phyloP scores from a whole-genome alignment of 2,888 invertebrate genomes.

The Harpalus rufipes region DNA sequence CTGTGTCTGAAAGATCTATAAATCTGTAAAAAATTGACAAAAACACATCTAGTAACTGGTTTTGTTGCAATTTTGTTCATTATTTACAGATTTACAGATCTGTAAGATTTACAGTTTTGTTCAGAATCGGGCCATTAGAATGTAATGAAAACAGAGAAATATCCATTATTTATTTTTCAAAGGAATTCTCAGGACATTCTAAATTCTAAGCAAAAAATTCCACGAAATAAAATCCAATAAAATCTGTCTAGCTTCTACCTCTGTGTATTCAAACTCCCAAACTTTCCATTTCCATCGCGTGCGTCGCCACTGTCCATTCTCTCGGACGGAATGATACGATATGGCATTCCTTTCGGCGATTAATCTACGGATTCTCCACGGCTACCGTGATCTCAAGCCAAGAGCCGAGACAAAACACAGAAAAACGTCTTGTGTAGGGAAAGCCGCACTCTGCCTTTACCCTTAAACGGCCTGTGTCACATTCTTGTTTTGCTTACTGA shows the following conservation, averaged over 20 bases:
- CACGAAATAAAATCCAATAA: neutral
- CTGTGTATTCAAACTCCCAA: too few relatives aligned
- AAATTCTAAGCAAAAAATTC: neutral
- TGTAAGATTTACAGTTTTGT: too few relatives aligned
- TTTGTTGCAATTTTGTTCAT: too few relatives aligned
- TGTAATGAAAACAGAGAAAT: neutral
- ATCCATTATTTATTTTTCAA: neutral
- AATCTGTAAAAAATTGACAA: too few relatives aligned
- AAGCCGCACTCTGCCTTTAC: slow-evolving; percentile 26
- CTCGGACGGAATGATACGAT: neutral
- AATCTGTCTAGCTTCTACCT: neutral
- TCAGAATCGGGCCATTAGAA: too few relatives aligned
- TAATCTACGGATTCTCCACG: slow-evolving; percentile 11
- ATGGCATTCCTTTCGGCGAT: slow-evolving; percentile 45
- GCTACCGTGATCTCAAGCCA: neutral
- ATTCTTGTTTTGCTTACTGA: slow-evolving; percentile 45
- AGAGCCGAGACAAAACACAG: slow-evolving; percentile 1
- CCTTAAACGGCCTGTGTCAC: slow-evolving; percentile 48
- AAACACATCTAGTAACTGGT: too few relatives aligned
- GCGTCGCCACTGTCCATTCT: slow-evolving; percentile 9
- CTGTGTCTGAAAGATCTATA: too few relatives aligned
- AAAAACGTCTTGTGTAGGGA: slow-evolving; percentile 27
- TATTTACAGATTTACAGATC: too few relatives aligned
- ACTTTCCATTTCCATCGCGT: slow-evolving; percentile 3
- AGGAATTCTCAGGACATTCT: neutral